Percentiles rank a stretch among this genome's conserved stretches.
Evolutionary conservation across 2,888 invertebrate genomes (phyloP).

Genomic region (Lepidocyrtinus sp.): DNA sequence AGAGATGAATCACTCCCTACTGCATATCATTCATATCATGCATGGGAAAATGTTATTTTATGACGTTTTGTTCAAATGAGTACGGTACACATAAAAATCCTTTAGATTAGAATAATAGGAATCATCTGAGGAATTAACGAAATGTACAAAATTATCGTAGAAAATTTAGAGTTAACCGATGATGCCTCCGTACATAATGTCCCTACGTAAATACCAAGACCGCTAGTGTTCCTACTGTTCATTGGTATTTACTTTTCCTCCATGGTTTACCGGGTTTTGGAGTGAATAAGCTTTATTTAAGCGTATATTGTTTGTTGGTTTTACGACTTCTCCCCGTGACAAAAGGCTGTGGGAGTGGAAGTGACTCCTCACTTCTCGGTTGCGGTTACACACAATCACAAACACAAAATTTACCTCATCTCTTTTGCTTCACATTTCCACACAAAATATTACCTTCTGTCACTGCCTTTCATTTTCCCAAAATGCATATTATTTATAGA

Average conservation of each 20-base stretch:
- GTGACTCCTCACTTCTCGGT: slow-evolving; percentile 45
- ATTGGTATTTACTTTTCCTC: too few species aligned
- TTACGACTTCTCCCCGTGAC: slow-evolving; percentile 40
- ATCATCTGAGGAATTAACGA: background rate
- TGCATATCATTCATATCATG: background rate
- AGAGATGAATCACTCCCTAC: background rate
- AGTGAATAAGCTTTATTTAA: too few species aligned
- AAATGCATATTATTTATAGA: background rate
- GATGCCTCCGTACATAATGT: too few species aligned
- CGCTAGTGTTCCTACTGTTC: too few species aligned
- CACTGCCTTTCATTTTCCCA: background rate
- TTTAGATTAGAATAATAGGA: background rate
- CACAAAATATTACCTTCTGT: background rate
- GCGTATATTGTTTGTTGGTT: too few species aligned
- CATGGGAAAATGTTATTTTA: too few species aligned
- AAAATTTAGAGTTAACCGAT: background rate
- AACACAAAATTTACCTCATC: slow-evolving; percentile 36
- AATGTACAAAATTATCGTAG: background rate
- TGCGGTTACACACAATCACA: slow-evolving; percentile 60
- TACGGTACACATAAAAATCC: background rate
- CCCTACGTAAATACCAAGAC: too few species aligned
- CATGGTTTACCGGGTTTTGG: too few species aligned
- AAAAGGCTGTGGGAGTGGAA: slow-evolving; percentile 44
- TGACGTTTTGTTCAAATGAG: background rate
- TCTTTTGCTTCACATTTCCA: slow-evolving; percentile 3